A percentile compares a stretch with the other conserved stretches of the same genome.
Evolutionary conservation across 2,113 vertebrate species (phyloP).

Genomic region (Odontophorus gujanensis): DNA sequence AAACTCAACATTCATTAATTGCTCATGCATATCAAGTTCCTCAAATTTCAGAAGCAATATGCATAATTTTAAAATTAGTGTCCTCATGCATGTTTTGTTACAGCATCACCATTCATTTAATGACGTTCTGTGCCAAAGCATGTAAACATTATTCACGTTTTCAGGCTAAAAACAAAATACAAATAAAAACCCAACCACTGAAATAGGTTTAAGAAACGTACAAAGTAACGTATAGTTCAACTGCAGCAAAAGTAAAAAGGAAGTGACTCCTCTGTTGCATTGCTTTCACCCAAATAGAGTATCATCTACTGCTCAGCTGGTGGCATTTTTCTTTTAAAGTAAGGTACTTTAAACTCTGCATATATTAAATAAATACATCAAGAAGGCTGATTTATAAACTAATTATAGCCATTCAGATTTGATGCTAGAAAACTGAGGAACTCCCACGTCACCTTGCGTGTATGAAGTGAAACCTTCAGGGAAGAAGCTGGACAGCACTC

Average conservation of each 20-base stretch:
- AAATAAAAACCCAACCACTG: neutral
- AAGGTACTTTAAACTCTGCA: neutral
- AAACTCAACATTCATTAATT: neutral
- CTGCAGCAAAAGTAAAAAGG: neutral
- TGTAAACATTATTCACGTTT: neutral
- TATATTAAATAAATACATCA: neutral
- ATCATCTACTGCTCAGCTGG: neutral
- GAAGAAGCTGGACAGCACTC: neutral
- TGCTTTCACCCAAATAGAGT: neutral
- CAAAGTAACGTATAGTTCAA: neutral
- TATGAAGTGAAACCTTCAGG: neutral
- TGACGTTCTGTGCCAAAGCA: neutral
- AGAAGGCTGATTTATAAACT: neutral
- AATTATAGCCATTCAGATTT: neutral
- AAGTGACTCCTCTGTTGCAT: neutral
- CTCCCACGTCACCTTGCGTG: rapidly evolving
- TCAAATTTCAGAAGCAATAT: neutral
- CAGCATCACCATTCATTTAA: neutral
- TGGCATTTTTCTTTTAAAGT: neutral
- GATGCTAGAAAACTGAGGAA: neutral
- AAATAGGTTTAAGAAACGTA: neutral
- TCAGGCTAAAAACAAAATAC: neutral
- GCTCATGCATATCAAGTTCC: neutral
- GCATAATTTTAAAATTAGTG: neutral
- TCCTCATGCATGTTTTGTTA: neutral